A percentile compares a stretch with the other conserved stretches of the same genome.
These are phyloP conservation scores for Phrynocephalus forsythii DNA, from an alignment of 2,797 vertebrate genomes.

Conservation along the genomic window DNA sequence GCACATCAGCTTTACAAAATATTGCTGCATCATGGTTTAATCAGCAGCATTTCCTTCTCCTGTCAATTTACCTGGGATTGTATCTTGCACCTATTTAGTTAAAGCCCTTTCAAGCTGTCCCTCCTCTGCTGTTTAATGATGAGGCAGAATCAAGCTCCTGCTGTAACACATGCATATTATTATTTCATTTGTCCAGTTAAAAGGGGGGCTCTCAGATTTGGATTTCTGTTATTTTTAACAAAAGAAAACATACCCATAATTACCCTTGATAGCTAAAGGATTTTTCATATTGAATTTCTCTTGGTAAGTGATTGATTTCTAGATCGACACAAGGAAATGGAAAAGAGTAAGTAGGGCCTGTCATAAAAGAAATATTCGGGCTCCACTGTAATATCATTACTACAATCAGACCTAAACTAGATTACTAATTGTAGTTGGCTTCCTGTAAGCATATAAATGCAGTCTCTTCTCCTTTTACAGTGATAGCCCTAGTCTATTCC, in stretches of 20 bases:
- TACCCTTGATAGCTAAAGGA: conserved; percentile 67
- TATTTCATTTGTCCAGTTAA: conserved; percentile 60
- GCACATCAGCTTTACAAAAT: conserved; percentile 59
- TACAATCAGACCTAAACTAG: conserved; percentile 56
- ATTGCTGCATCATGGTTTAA: conserved; percentile 56
- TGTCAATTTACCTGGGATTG: conserved; percentile 49
- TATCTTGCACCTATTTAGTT: conserved; percentile 52
- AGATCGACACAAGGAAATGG: conserved; percentile 73
- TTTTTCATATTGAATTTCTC: conserved; percentile 74
- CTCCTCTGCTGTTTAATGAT: conserved; percentile 42
- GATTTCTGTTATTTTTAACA: conserved; percentile 62
- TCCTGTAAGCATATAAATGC: conserved; percentile 62
- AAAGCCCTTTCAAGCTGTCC: conserved; percentile 53
- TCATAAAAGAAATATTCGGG: conserved; percentile 70
- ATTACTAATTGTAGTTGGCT: conserved; percentile 62
- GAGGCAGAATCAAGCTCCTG: conserved; percentile 63
- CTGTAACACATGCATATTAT: conserved; percentile 32
- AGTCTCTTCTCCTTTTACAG: conserved; percentile 39
- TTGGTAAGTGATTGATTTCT: conserved; percentile 74
- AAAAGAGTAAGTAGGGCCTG: conserved; percentile 69
- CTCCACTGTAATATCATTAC: conserved; percentile 60
- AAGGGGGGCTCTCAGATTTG: conserved; percentile 48
- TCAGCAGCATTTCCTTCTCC: conserved; percentile 57
- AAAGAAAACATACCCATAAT: conserved; percentile 71
- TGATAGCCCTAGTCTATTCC: conserved; percentile 54